A percentile compares a stretch with the other conserved stretches of the same genome.
Evolutionary conservation across 2,113 vertebrate species (phyloP).

Genomic region (Aleadryas rufinucha): DNA sequence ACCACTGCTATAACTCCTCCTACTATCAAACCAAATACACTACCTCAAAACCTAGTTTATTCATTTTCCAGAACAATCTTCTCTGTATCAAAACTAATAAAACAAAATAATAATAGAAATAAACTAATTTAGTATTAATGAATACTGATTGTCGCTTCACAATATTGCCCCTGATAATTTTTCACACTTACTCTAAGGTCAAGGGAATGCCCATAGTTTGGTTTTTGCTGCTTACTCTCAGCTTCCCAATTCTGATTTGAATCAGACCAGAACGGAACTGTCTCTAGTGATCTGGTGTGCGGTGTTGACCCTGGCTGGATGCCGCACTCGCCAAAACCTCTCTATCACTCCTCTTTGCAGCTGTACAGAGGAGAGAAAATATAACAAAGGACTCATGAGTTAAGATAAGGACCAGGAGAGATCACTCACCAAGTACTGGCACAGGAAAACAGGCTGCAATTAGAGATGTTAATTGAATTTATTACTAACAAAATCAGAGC

Average conservation of each 20-base stretch:
- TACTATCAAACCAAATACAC: neutral
- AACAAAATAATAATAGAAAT: neutral
- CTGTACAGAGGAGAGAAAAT: neutral
- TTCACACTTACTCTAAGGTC: neutral
- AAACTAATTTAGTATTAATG: neutral
- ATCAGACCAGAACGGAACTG: neutral
- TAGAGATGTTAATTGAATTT: neutral
- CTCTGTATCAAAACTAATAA: neutral
- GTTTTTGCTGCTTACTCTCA: neutral
- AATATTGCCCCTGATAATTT: neutral
- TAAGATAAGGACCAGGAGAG: neutral
- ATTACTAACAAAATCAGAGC: neutral
- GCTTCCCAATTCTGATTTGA: neutral
- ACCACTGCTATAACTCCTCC: neutral
- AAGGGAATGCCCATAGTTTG: neutral
- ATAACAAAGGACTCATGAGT: neutral
- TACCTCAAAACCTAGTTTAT: neutral
- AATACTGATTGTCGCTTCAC: neutral
- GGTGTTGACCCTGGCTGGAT: neutral
- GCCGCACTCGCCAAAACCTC: neutral
- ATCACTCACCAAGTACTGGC: neutral
- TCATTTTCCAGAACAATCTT: neutral
- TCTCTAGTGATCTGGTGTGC: neutral
- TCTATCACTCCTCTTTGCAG: neutral
- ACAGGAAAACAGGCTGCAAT: neutral